Base-by-base conservation (phyloP, 2,888 invertebrate species). In the Mythimna impura region DNA sequence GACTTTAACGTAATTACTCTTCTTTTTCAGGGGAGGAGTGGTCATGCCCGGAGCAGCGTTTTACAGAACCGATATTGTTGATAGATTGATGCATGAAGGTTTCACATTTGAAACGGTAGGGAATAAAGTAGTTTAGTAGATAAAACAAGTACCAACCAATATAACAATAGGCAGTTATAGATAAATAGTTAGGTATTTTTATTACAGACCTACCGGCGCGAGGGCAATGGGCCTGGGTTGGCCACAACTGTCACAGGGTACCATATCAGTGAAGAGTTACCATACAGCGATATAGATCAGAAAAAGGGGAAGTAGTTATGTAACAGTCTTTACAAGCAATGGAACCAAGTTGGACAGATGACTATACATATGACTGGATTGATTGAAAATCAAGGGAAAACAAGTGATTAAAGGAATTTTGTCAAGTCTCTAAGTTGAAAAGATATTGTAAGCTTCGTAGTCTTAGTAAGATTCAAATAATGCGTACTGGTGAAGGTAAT, bases 11-110 rank as follows among this genome's bases (percentile, higher is more conserved):
- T 52, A 52, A 5, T 52, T 52, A n/a, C 20, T n/a, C 9, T 58
- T 65, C 0, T 63, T 40, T 90, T 90, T 60, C 87, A 91, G 92
- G 55, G 89, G 89, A n/a, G 92, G 92, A n/a, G 92, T 92, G 0
- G 61, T 92, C 3, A 86, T 87, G 69, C 86, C 88, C 3, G 90
- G 89, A 17, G 91, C 90, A 61, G 91, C 90, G 22, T 91, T 91
- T 73, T 82, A 78, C 73, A 86, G 87, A 54, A 91, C 92, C 0
- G 82, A 87, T 25, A 79, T 91, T 47, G 87, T 89, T 12, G 84
- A 91, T 22, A 84, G 85, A 72, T 74, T 91, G 61, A 80, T 71
- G 58, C 83, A 86, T 6, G 82, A 87, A 52, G 87, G 84, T 22
- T 82, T 86, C 9, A 66, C 75, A 17, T 89, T 78, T 66, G 88